Conservation (phyloP, 2,888 invertebrate species). For the Polyploca ridens region DNA sequence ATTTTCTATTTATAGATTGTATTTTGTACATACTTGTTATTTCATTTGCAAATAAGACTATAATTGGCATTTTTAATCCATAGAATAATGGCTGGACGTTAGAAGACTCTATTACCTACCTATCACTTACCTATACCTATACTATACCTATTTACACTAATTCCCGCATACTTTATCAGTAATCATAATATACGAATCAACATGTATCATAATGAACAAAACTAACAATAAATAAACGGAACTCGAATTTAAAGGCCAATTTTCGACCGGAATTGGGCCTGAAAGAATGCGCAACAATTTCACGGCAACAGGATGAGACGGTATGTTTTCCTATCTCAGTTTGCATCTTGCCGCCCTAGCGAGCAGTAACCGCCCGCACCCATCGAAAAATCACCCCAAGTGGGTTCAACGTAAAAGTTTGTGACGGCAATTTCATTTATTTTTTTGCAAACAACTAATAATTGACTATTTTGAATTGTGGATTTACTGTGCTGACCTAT, state of each 20-base stretch:
- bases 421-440: not conserved
- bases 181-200: too few species aligned
- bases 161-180: not conserved
- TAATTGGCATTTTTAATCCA: too few species aligned
- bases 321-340: constrained; percentile 36
- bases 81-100: too few species aligned
- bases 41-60: too few species aligned
- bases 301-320: constrained; percentile 12
- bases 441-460: not conserved
- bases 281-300: constrained; percentile 5
- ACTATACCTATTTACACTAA: not conserved
- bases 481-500: not conserved
- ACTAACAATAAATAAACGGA: not conserved
- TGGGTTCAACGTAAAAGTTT: not conserved
- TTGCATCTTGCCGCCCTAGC: constrained; percentile 38
- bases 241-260: not conserved
- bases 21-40: too few species aligned
- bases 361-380: constrained; percentile 40
- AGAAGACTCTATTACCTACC: too few species aligned
- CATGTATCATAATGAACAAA: too few species aligned
- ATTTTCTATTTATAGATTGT: too few species aligned
- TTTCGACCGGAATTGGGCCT: not conserved
- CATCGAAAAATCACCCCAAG: constrained; percentile 14
- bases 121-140: too few species aligned
- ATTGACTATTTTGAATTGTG: not conserved